These are phyloP conservation scores for Tangachromis dhanisi DNA, from an alignment of 2,113 vertebrate species.

Conservation along the genomic window DNA sequence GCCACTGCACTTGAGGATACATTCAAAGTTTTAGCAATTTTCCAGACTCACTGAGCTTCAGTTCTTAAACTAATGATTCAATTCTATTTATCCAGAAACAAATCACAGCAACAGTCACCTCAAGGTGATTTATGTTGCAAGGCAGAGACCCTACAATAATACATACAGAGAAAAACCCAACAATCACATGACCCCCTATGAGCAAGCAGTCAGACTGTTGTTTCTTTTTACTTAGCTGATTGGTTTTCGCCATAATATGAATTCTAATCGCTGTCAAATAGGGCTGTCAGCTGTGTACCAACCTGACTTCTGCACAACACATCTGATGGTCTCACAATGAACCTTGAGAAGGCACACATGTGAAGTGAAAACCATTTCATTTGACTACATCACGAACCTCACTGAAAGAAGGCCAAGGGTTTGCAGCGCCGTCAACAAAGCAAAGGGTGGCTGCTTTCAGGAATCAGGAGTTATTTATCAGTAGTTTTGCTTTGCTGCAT, in stretches of 20 bases:
- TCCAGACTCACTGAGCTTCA: rapidly evolving
- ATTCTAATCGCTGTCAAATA: neutral
- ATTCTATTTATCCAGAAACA: neutral
- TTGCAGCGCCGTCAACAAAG: rapidly evolving
- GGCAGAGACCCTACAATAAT: neutral
- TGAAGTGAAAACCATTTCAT: neutral
- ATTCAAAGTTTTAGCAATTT: neutral
- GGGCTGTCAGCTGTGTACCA: neutral
- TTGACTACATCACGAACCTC: rapidly evolving
- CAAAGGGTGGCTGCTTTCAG: neutral
- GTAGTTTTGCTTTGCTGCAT: neutral
- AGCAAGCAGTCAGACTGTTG: neutral
- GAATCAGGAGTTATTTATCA: neutral
- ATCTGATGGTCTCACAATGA: neutral
- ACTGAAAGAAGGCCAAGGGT: neutral
- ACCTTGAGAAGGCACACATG: neutral
- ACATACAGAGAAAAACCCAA: neutral
- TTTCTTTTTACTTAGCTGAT: neutral
- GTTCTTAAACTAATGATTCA: neutral
- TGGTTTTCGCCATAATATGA: neutral
- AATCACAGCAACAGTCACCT: neutral
- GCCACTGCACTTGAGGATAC: neutral
- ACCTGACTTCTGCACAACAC: neutral
- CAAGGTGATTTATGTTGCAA: neutral
- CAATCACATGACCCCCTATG: neutral